phyloP scores from a whole-genome alignment of 2,797 vertebrate species.

The Anguilla anguilla region DNA sequence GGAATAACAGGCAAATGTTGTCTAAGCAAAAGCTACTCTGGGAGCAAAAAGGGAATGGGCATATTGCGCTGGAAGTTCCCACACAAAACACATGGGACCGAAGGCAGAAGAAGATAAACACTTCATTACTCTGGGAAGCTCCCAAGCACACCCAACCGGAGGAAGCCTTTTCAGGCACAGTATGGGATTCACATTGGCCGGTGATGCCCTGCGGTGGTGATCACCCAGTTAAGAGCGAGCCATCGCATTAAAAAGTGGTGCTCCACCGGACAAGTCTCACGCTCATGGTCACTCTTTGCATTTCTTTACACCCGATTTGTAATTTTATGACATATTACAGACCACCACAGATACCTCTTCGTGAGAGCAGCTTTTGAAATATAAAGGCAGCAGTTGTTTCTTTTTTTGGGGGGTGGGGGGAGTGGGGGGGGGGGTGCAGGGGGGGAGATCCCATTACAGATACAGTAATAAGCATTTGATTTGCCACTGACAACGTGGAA shows the following conservation, averaged over 20 bases:
- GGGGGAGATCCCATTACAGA: conserved; percentile 51
- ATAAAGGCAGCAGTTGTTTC: conserved; percentile 55
- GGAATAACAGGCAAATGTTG: not conserved
- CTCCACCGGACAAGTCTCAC: conserved; percentile 41
- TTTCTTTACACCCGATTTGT: conserved; percentile 53
- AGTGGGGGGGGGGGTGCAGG: not conserved
- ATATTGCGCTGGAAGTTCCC: conserved; percentile 61
- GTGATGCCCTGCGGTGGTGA: conserved; percentile 46
- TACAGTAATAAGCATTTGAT: conserved; percentile 52
- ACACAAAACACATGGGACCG: conserved; percentile 60
- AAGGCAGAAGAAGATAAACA: conserved; percentile 72
- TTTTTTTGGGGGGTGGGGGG: conserved; percentile 40
- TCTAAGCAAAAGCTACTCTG: conserved; percentile 32
- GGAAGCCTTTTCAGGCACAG: conserved; percentile 71
- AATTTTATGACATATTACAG: conserved; percentile 57
- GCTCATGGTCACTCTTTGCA: conserved; percentile 47
- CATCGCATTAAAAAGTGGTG: conserved; percentile 52
- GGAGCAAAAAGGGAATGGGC: conserved; percentile 32
- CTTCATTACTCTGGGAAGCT: conserved; percentile 59
- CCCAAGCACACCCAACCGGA: conserved; percentile 62
- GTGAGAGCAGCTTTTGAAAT: conserved; percentile 45
- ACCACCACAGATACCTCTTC: conserved; percentile 44
- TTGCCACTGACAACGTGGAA: conserved; percentile 60
- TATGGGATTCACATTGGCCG: conserved; percentile 63
- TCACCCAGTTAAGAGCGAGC: conserved; percentile 52